Conservation (phyloP, 2,888 invertebrate genomes). For the Gastracanthus pulcherrimus region DNA sequence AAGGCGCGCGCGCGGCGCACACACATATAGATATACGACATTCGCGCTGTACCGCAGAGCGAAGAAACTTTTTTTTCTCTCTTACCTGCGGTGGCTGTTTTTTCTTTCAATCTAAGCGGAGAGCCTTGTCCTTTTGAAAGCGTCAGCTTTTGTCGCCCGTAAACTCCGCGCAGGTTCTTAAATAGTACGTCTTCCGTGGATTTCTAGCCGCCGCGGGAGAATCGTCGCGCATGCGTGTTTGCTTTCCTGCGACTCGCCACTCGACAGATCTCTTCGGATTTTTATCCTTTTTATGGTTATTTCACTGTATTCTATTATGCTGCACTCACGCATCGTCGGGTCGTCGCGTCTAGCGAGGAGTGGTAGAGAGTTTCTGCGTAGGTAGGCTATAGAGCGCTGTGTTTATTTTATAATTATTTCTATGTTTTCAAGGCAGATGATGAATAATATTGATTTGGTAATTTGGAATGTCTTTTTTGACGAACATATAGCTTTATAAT, state of each 20-base stretch:
- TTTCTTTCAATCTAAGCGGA: neutral
- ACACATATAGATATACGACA: no score
- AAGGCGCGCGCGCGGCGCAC: neutral
- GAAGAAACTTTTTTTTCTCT: neutral
- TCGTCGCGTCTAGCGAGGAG: no score
- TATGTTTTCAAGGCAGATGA: constrained; percentile 18
- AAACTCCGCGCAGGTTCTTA: neutral
- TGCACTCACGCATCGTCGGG: no score
- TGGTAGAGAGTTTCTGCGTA: no score
- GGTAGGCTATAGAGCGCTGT: no score
- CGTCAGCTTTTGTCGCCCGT: constrained; percentile 1
- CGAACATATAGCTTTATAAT: constrained; percentile 7
- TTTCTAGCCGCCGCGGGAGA: no score
- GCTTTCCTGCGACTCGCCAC: no score
- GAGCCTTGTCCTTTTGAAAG: constrained; percentile 16
- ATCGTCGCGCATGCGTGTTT: no score
- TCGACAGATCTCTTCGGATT: no score
- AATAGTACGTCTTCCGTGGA: neutral
- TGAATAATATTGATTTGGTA: neutral
- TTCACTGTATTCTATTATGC: no score
- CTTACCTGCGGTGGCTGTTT: neutral
- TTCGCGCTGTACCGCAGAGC: neutral
- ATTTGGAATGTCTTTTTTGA: neutral
- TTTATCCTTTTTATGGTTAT: no score
- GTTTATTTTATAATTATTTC: no score